Evolutionary conservation across 2,113 vertebrate species (phyloP).

Genomic region (Thymallus thymallus): DNA sequence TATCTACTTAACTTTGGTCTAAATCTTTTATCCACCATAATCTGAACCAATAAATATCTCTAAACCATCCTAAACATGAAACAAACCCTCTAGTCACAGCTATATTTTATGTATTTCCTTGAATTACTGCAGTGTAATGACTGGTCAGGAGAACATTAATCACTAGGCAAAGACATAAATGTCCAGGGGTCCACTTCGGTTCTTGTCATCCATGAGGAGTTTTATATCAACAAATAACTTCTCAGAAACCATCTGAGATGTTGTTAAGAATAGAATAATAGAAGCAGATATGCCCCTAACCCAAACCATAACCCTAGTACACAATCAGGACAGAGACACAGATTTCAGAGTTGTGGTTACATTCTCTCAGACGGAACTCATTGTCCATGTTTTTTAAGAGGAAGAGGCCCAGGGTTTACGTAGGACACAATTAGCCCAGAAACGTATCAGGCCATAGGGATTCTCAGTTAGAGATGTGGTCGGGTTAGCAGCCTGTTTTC

Average conservation of each 20-base stretch:
- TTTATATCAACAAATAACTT: neutral
- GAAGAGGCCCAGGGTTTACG: neutral
- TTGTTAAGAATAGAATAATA: slow-evolving; percentile 24
- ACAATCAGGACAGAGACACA: slow-evolving; percentile 15
- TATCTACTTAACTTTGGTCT: slow-evolving; percentile 4
- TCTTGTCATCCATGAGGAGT: slow-evolving; percentile 10
- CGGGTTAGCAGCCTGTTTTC: slow-evolving; percentile 49
- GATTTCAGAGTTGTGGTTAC: neutral
- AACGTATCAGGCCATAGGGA: slow-evolving; percentile 10
- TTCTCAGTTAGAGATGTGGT: slow-evolving; percentile 29
- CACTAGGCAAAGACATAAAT: slow-evolving; percentile 20
- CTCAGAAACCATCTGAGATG: slow-evolving; percentile 17
- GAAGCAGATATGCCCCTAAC: neutral
- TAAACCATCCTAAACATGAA: no score
- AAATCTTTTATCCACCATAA: slow-evolving; percentile 8
- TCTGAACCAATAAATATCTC: neutral
- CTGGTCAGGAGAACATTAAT: neutral
- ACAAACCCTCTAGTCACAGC: neutral
- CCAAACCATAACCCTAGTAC: neutral
- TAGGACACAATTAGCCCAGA: neutral
- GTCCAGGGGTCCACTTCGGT: neutral
- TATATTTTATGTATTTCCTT: neutral
- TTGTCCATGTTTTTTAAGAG: neutral
- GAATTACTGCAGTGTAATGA: neutral
- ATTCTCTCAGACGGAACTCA: slow-evolving; percentile 17